Conservation (phyloP, 2,888 invertebrate species). For the Serripes groenlandicus region DNA sequence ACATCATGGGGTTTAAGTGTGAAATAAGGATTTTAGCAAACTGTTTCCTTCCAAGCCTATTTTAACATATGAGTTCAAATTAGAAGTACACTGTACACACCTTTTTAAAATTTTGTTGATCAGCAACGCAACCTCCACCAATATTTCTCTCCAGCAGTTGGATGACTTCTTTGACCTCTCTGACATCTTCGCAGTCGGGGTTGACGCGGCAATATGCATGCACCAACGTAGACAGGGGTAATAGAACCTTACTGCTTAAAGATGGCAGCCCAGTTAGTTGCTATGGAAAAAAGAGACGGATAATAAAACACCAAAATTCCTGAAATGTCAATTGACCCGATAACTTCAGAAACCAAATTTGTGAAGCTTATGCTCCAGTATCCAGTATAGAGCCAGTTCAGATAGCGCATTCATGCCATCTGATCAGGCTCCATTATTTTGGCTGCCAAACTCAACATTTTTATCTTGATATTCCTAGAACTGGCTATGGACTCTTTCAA, state of each 20-base stretch:
- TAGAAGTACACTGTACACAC: too few relatives aligned
- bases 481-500: too few relatives aligned
- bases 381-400: too few relatives aligned
- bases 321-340: not conserved
- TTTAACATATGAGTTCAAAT: too few relatives aligned
- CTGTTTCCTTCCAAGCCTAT: too few relatives aligned
- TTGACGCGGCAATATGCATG: constrained; percentile 89
- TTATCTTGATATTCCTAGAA: too few relatives aligned
- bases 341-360: not conserved
- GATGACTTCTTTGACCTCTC: constrained; percentile 83
- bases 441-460: too few relatives aligned
- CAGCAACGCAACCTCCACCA: constrained; percentile 68
- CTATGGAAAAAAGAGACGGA: constrained; percentile 29
- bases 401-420: too few relatives aligned
- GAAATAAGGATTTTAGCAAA: too few relatives aligned
- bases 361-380: too few relatives aligned
- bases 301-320: not conserved
- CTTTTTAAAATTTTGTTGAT: constrained; percentile 68
- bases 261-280: constrained; percentile 53
- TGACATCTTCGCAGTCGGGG: constrained; percentile 84
- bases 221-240: constrained; percentile 91
- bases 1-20: too few relatives aligned
- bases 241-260: constrained; percentile 87
- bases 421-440: too few relatives aligned
- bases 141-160: constrained; percentile 77